These are phyloP conservation scores for Bhutanitis thaidina DNA, from an alignment of 2,888 invertebrate genomes.

Conservation along the genomic window DNA sequence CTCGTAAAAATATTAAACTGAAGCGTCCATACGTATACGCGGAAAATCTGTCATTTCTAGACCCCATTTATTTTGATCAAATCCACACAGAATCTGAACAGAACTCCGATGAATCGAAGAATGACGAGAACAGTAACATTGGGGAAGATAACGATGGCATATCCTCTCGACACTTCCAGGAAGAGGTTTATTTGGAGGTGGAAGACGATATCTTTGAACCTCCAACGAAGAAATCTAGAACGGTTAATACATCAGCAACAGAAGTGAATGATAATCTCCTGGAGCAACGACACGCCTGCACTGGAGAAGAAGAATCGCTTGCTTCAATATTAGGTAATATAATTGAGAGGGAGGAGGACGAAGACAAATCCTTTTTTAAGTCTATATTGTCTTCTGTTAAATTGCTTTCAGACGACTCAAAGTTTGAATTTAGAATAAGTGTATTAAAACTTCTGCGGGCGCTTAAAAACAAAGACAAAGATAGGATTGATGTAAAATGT, in stretches of 20 bases:
- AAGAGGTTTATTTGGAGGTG: constrained; percentile 13
- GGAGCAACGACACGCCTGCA: background rate
- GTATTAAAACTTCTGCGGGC: constrained; percentile 39
- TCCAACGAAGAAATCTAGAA: background rate
- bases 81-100: constrained; percentile 25
- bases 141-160: background rate
- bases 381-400: constrained; percentile 56
- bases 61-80: constrained; percentile 30
- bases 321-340: constrained; percentile 42
- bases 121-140: constrained; percentile 23
- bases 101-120: background rate
- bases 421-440: constrained; percentile 53
- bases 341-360: constrained; percentile 57
- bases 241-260: background rate
- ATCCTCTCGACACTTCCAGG: background rate
- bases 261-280: constrained; percentile 3
- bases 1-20: constrained; percentile 27
- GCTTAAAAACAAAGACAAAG: constrained; percentile 29
- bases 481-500: constrained; percentile 23
- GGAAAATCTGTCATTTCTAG: constrained; percentile 43
- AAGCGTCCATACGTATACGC: constrained; percentile 46
- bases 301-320: constrained; percentile 33
- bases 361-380: constrained; percentile 59
- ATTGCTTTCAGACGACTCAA: constrained; percentile 42
- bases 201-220: constrained; percentile 12